Conservation (phyloP, 1,140 invertebrate genomes). For the Cyclargus thomasi region DNA sequence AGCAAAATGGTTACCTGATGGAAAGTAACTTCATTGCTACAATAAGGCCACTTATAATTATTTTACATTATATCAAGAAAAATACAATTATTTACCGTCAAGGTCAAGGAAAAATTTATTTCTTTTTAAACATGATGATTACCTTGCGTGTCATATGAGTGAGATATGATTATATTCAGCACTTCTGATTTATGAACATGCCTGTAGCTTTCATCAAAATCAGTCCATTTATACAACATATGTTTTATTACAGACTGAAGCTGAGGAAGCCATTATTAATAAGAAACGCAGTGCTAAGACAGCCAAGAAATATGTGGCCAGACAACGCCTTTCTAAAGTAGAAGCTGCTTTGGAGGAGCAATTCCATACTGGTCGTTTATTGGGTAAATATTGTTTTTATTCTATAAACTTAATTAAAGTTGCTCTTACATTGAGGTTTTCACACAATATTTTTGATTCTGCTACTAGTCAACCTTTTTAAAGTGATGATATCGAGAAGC, state of each 20-base stretch:
- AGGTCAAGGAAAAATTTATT: not conserved
- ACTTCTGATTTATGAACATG: not conserved
- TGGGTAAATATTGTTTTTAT: slow-evolving; percentile 78
- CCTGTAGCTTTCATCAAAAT: not conserved
- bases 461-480: not conserved
- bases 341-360: slow-evolving; percentile 96
- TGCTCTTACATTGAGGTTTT: too few species aligned
- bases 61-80: too few species aligned
- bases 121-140: slow-evolving; percentile 35
- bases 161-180: slow-evolving; percentile 1
- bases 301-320: slow-evolving; percentile 93
- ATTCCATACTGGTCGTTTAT: slow-evolving; percentile 94
- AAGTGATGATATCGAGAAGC: slow-evolving; percentile 66
- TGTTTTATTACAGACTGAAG: slow-evolving; percentile 83
- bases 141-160: slow-evolving; percentile 62
- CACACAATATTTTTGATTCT: too few species aligned
- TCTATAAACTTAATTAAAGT: too few species aligned
- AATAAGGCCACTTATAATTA: too few species aligned
- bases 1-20: too few species aligned
- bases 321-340: slow-evolving; percentile 95
- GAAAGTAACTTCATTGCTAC: too few species aligned
- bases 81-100: too few species aligned
- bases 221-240: not conserved
- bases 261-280: slow-evolving; percentile 94
- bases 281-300: slow-evolving; percentile 96